Evolutionary conservation across 2,888 invertebrate genomes (phyloP), one percentile per base, ranked within the genome.

Genomic region (Eueremaeus valkanovi): DNA sequence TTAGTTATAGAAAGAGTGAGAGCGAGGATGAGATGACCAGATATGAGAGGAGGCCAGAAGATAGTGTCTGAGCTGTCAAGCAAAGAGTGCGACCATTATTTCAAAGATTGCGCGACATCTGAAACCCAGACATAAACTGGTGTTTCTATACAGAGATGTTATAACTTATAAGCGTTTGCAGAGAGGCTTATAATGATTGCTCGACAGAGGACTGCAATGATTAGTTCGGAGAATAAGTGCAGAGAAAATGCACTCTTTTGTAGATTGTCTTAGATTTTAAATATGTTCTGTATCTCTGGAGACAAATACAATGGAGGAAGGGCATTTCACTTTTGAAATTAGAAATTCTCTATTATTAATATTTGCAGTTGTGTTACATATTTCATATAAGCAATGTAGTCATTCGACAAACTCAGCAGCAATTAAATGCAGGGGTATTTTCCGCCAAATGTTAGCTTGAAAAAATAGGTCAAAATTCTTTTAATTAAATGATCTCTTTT

Each of bases 41-140:
- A 68, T 68, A 68, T 36, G 5, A 33, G 16, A 13, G n/a, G 11
- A 58, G 24, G 18, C 29, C 33, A 61, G 61, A 16, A 68, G 68
- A 68, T 68, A 68, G 68, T 68, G 40, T 68, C 68, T 36, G 13
- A 68, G 40, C 68, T 68, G 40, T 40, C 68, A 68, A 40, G 21
- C 40, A 68, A 68, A 68, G 68, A 40, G 36, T 21, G 68, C 68
- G 16, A 42, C 68, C 68, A 68, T 68, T 68, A 68, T 68, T 68
- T 40, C 11, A 40, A 24, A 51, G 33, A 40, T 68, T 68, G n/a
- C 18, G 40, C 68, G 68, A 68, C 40, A 68, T 40, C 18, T 68
- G 40, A 68, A 40, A 40, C 36, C 40, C 2, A 61, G 33, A 31
- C 61, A n/a, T 61, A 33, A 3, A 61, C 51, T n/a, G n/a, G n/a